These are phyloP conservation scores for Tetrao urogallus DNA, from an alignment of 2,113 vertebrate species.

Conservation along the genomic window DNA sequence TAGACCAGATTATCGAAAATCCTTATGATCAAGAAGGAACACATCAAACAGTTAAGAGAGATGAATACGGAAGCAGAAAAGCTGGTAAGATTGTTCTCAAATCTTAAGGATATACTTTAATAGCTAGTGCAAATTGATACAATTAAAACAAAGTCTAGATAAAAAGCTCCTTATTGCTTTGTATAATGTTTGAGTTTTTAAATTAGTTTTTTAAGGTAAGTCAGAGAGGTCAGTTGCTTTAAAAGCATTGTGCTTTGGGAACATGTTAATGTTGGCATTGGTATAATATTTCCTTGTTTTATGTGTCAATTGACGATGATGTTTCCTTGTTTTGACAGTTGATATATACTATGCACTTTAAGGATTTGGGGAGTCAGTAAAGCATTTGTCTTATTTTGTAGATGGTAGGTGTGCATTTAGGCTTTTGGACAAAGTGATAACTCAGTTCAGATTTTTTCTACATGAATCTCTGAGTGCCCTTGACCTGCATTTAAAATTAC, in stretches of 20 bases:
- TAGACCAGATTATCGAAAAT: constrained; percentile 98
- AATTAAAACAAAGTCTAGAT: not conserved
- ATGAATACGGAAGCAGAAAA: constrained; percentile 99
- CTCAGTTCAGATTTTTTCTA: not conserved
- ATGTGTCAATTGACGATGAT: not conserved
- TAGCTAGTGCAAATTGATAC: not conserved
- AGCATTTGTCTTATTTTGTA: not conserved
- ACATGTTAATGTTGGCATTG: not conserved
- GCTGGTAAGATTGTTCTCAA: constrained; percentile 82
- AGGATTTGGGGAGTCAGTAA: not conserved
- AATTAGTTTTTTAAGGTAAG: not conserved
- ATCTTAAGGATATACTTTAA: constrained; percentile 1
- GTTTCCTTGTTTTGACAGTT: not conserved
- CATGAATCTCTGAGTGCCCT: not conserved
- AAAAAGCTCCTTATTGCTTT: not conserved
- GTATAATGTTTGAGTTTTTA: not conserved
- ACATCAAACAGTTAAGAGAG: constrained; percentile 96
- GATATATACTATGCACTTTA: not conserved
- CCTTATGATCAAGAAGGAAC: constrained; percentile 99
- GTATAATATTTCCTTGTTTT: not conserved
- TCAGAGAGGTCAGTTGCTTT: not conserved
- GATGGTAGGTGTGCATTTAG: not conserved
- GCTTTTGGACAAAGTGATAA: not conserved
- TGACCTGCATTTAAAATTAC: not conserved
- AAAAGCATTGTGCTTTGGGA: not conserved